Evolutionary conservation across 2,888 invertebrate genomes (phyloP).

Genomic region (Dynastes tityus): DNA sequence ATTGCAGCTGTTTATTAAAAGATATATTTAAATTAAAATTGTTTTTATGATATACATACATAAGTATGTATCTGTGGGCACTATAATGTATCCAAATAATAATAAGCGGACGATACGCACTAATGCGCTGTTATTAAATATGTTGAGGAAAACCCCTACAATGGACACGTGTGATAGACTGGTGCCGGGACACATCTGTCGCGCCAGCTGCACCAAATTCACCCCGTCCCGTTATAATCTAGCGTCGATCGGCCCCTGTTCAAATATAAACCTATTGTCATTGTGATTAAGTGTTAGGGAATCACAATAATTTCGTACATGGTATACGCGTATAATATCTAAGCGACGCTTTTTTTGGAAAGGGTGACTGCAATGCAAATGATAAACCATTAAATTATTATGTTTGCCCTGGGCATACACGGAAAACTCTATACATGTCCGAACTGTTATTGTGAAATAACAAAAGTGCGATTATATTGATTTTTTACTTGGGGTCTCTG

Average conservation of each 20-base stretch:
- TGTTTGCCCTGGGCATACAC: conserved; percentile 34
- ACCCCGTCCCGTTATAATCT: conserved; percentile 49
- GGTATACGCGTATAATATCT: conserved; percentile 14
- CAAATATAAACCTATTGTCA: conserved; percentile 44
- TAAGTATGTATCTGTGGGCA: too few species aligned
- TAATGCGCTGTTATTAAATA: conserved; percentile 46
- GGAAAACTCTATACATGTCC: conserved; percentile 17
- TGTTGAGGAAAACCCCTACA: conserved; percentile 47
- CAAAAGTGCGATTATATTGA: conserved; percentile 32
- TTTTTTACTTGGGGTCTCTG: conserved; percentile 6
- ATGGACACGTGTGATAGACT: conserved; percentile 50
- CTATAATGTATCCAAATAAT: conserved; percentile 25
- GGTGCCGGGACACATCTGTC: conserved; percentile 43
- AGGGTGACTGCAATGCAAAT: conserved; percentile 41
- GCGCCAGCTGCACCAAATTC: conserved; percentile 46
- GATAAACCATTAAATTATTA: conserved; percentile 42
- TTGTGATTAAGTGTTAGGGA: conserved; percentile 43
- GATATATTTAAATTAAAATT: neutral
- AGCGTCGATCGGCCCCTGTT: conserved; percentile 46
- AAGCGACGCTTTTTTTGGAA: conserved; percentile 18
- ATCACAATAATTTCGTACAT: conserved; percentile 39
- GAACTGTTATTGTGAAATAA: conserved; percentile 28
- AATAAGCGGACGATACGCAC: conserved; percentile 35
- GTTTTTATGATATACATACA: too few species aligned
- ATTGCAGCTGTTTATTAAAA: neutral